phyloP scores from a whole-genome alignment of 2,797 vertebrate species.

The Spheniscus humboldti region DNA sequence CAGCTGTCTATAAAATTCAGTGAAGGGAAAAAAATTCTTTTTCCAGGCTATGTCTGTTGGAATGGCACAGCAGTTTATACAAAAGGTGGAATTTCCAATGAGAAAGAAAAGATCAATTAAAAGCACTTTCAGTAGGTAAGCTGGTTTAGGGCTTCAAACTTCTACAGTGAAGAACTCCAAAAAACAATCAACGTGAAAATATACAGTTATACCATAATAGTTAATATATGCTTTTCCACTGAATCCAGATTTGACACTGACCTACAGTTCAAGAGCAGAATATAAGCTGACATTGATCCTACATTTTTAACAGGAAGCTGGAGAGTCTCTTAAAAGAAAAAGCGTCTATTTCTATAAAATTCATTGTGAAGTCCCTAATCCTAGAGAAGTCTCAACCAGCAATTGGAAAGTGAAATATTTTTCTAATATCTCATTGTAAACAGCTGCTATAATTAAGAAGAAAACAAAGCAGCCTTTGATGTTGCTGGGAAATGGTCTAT shows the following conservation, averaged over 20 bases:
- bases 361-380: background rate
- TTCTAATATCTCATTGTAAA: background rate
- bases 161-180: background rate
- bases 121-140: background rate
- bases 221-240: background rate
- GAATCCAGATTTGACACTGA: background rate
- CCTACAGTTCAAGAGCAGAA: background rate
- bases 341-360: background rate
- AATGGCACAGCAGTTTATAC: background rate
- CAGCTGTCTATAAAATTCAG: background rate
- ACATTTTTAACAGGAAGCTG: background rate
- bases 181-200: background rate
- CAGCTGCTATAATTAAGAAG: background rate
- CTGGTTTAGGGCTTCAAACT: background rate
- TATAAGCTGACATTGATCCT: background rate
- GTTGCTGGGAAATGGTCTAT: background rate
- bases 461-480: background rate
- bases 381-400: background rate
- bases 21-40: background rate
- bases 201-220: background rate
- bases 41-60: background rate
- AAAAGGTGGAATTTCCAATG: background rate
- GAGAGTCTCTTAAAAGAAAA: background rate
- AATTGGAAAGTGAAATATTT: background rate
- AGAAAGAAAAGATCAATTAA: background rate